Evolutionary conservation across 2,888 invertebrate genomes (phyloP).

Genomic region (Epirrhoe tristata): DNA sequence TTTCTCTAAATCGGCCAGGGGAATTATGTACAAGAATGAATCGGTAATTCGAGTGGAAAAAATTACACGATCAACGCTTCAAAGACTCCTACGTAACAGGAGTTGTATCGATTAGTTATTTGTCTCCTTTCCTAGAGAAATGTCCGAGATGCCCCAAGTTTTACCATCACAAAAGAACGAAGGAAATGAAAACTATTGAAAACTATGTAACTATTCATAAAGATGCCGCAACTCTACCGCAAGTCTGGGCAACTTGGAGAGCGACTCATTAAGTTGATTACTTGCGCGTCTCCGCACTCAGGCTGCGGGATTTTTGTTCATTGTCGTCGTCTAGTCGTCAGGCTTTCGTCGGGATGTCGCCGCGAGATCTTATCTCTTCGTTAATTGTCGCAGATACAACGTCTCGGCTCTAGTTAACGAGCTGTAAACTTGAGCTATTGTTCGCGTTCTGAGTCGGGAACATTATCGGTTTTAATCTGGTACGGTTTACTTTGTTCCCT

Average conservation of each 20-base stretch:
- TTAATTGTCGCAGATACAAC: slow-evolving; percentile 70
- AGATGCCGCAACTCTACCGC: slow-evolving; percentile 17
- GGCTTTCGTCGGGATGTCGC: slow-evolving; percentile 39
- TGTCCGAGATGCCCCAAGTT: not conserved
- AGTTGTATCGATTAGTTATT: not conserved
- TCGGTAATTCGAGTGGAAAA: not conserved
- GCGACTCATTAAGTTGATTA: slow-evolving; percentile 55
- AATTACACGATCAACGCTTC: not conserved
- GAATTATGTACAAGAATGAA: slow-evolving; percentile 15
- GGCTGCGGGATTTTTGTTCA: slow-evolving; percentile 50
- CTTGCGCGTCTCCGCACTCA: slow-evolving; percentile 42
- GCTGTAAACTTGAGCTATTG: slow-evolving; percentile 72
- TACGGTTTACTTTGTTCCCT: slow-evolving; percentile 28
- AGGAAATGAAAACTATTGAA: slow-evolving; percentile 13
- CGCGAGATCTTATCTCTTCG: slow-evolving; percentile 67
- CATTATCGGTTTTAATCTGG: slow-evolving; percentile 40
- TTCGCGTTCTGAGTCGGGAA: slow-evolving; percentile 47
- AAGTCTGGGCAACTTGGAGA: slow-evolving; percentile 44
- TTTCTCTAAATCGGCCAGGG: slow-evolving; percentile 34
- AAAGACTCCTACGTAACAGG: not conserved
- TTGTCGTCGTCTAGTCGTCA: slow-evolving; percentile 58
- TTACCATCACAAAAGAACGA: slow-evolving; percentile 5
- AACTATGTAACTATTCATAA: slow-evolving; percentile 23
- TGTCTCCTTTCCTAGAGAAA: not conserved
- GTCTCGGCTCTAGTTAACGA: slow-evolving; percentile 68